Base-by-base conservation (phyloP, 2,888 invertebrate species). In the Meta bourneti region DNA sequence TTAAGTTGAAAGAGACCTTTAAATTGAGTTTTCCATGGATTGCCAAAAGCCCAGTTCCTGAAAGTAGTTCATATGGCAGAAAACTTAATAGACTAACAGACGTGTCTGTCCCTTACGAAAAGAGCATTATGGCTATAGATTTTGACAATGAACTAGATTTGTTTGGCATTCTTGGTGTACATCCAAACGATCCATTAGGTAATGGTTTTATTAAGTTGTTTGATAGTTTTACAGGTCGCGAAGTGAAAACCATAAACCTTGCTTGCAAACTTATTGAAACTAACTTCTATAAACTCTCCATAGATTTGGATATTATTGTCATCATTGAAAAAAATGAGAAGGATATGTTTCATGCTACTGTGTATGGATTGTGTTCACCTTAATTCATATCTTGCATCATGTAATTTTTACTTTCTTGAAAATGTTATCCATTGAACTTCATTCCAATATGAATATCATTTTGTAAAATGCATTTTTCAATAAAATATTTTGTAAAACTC, bases 71-170 rank as follows among this genome's bases (percentile, higher is more conserved):
- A 2, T 91, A 51, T 61, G 91, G 91, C 34, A 91, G 91, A n/a
- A 77, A 49, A 52, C 52, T 82, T 0, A 80, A 9, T 34, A 71
- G 19, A 74, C 34, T 4, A 34, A 69, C 20, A 71, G 13, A 8
- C 9, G 34, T 11, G 0, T 51, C n/a, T 9, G 7, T 69, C 13
- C 8, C 48, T 80, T 48, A 49, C 54, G 87, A 87, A 16, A 70
- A 72, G 9, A 71, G n/a, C 54, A 51, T 88, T 7, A 11, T 81
- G n/a, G 88, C 88, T n/a, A 9, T 78, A 7, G 91, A 87, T 72
- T 87, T 83, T 74, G 91, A 87, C n/a, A 61, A 72, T 61, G 91
- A 91, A 20, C n/a, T 87, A 7, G 82, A 87, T 49, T 49, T 91
- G 54, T 77, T 91, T 61, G 87, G 61, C 7, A 72, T 91, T 16